These are phyloP conservation scores for Ara ararauna DNA, from an alignment of 2,797 vertebrate species.

Conservation along the genomic window DNA sequence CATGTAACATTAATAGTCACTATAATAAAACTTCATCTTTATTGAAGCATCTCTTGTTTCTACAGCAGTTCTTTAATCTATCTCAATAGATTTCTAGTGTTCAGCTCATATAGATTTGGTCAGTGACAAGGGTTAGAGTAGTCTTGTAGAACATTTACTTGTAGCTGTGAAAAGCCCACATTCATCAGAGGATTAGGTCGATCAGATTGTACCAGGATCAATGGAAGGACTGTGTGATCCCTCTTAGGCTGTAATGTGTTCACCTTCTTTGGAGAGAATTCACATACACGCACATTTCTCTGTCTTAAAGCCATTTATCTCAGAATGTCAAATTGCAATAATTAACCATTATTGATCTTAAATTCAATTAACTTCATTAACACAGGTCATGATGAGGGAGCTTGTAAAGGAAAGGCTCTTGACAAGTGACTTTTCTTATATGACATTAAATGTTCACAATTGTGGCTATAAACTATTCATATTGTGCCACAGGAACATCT, in stretches of 20 bases:
- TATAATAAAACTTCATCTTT: constrained; percentile 82
- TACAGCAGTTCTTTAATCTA: constrained; percentile 80
- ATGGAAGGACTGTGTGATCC: constrained; percentile 88
- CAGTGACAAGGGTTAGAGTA: constrained; percentile 83
- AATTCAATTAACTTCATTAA: constrained; percentile 99
- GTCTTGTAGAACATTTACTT: constrained; percentile 86
- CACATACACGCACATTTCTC: constrained; percentile 77
- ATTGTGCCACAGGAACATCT: constrained; percentile 13
- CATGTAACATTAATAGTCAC: constrained; percentile 78
- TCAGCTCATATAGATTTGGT: constrained; percentile 82
- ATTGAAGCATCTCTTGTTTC: constrained; percentile 79
- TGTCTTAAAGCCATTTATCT: constrained; percentile 91
- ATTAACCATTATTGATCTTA: constrained; percentile 99
- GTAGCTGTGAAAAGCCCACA: constrained; percentile 86
- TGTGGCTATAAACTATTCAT: constrained; percentile 51
- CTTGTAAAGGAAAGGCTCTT: constrained; percentile 83
- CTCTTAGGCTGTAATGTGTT: constrained; percentile 82
- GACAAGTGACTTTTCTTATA: constrained; percentile 81
- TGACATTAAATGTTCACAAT: constrained; percentile 72
- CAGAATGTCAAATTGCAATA: constrained; percentile 98
- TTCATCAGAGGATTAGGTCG: constrained; percentile 89
- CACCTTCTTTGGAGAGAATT: constrained; percentile 78
- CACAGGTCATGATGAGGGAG: constrained; percentile 86
- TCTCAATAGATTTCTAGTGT: constrained; percentile 85
- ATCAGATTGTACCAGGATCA: constrained; percentile 90